phyloP scores from a whole-genome alignment of 2,888 invertebrate species.

The Bursaphelenchus okinawaensis region DNA sequence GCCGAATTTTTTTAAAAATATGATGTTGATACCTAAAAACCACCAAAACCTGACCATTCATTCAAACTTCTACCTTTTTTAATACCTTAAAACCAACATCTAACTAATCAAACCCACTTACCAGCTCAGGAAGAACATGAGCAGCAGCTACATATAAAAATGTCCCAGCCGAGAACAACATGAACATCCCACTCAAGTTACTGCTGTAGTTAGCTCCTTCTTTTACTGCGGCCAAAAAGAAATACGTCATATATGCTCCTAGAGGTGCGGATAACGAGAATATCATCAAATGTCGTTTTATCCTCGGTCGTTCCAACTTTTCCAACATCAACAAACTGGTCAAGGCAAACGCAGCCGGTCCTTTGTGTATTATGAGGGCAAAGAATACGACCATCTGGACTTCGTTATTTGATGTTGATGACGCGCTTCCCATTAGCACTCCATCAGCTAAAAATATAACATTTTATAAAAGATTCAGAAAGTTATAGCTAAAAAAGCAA shows the following conservation, averaged over 20 bases:
- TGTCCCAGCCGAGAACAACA: slow-evolving; percentile 97
- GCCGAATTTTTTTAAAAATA: slow-evolving; percentile 13
- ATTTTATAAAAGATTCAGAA: slow-evolving; percentile 4
- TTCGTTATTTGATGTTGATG: slow-evolving; percentile 87
- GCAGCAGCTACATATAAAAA: slow-evolving; percentile 97
- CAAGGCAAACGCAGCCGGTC: slow-evolving; percentile 94
- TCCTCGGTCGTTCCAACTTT: slow-evolving; percentile 80
- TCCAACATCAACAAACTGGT: slow-evolving; percentile 94
- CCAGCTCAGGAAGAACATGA: slow-evolving; percentile 89
- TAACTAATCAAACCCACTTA: slow-evolving; percentile 33
- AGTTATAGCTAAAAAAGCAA: slow-evolving; percentile 8
- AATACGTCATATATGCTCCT: slow-evolving; percentile 81
- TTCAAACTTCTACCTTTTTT: background rate
- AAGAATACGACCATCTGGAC: slow-evolving; percentile 95
- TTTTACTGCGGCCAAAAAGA: slow-evolving; percentile 74
- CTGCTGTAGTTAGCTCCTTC: slow-evolving; percentile 66
- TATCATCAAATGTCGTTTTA: slow-evolving; percentile 79
- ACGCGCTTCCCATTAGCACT: slow-evolving; percentile 93
- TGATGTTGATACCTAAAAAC: slow-evolving; percentile 3
- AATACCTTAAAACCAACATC: too few relatives aligned
- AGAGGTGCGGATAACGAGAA: slow-evolving; percentile 89
- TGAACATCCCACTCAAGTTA: slow-evolving; percentile 90
- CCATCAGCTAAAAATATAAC: slow-evolving; percentile 73
- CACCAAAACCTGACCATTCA: background rate
- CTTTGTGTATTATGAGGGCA: slow-evolving; percentile 98